Evolutionary conservation across 2,797 vertebrate species (phyloP).

Genomic region (Caiman crocodilus): DNA sequence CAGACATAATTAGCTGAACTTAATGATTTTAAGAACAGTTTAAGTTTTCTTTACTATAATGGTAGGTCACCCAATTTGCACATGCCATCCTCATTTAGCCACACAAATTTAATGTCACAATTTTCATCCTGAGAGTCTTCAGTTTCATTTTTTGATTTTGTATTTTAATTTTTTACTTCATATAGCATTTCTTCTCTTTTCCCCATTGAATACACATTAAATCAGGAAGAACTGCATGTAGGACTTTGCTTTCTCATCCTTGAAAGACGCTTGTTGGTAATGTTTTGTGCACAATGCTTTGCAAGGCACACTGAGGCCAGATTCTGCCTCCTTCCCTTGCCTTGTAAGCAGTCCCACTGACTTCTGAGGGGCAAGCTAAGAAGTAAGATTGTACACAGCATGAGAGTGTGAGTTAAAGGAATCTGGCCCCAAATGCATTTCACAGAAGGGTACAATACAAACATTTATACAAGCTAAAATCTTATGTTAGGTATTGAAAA

Average conservation of each 20-base stretch:
- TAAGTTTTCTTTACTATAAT: background rate
- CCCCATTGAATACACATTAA: background rate
- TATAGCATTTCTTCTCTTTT: background rate
- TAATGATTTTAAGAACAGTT: background rate
- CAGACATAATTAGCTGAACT: background rate
- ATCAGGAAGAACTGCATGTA: fast-evolving
- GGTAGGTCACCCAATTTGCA: background rate
- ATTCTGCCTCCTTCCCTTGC: background rate
- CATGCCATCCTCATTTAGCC: background rate
- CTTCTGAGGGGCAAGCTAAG: background rate
- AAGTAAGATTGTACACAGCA: background rate
- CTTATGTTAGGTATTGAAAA: slow-evolving; percentile 52
- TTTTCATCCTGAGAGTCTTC: background rate
- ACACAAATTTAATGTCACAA: background rate
- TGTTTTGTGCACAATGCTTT: background rate
- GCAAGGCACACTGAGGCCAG: background rate
- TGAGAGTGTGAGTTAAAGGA: background rate
- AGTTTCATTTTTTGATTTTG: background rate
- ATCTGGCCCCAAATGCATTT: background rate
- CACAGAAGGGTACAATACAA: background rate
- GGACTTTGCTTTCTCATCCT: background rate
- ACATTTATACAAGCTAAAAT: slow-evolving; percentile 13
- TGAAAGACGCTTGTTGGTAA: background rate
- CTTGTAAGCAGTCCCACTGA: background rate
- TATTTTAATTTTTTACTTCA: background rate